Base-by-base conservation (phyloP, 2,888 invertebrate genomes). In the Operophtera brumata region DNA sequence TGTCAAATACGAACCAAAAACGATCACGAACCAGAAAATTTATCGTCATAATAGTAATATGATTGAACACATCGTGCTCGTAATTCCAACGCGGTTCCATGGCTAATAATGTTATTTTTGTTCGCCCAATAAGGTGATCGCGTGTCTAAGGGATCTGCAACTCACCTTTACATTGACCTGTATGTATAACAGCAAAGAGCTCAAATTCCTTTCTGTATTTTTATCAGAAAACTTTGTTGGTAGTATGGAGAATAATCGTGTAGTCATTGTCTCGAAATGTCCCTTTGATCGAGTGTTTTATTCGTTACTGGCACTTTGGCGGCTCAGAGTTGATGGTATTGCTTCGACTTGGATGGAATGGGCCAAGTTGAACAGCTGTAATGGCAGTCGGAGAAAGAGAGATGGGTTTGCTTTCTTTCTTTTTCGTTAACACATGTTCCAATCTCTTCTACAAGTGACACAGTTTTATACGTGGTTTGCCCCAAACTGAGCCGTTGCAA, bases 61-160 rank as follows among this genome's bases (percentile, higher is more conserved):
- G 76, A 78, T 79, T 77, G 78, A 78, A 75, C 73, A 72, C 75
- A 69, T 67, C 70, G 65, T 68, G 72, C 70, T 71, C 73, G 68
- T 75, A 77, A 78, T 77, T 77, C 73, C 67, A 62, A 63, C 46
- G 49, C 70, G 67, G 67, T 75, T 74, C 75, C 73, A 71, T 72
- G 70, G 72, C 69, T 77, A 79, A 79, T 82, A 84, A 82, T 77
- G 78, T 79, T 79, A 80, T 77, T 78, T 79, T 77, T 74, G 74
- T 71, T 71, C 72, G 62, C 64, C 71, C 76, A 76, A 77, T 78
- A 75, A 76, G 72, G 69, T 71, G 72, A 71, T 81, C 70, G 81
- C 81, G 80, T 81, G 80, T 69, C 70, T 55, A 46, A 20, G 20
- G 54, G 66, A 68, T 64, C 62, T 48, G 47, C 54, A 59, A 57